Percentiles rank a stretch among this genome's conserved stretches.
Evolutionary conservation across 2,888 invertebrate genomes (phyloP).

Genomic region (Papilio protenor): DNA sequence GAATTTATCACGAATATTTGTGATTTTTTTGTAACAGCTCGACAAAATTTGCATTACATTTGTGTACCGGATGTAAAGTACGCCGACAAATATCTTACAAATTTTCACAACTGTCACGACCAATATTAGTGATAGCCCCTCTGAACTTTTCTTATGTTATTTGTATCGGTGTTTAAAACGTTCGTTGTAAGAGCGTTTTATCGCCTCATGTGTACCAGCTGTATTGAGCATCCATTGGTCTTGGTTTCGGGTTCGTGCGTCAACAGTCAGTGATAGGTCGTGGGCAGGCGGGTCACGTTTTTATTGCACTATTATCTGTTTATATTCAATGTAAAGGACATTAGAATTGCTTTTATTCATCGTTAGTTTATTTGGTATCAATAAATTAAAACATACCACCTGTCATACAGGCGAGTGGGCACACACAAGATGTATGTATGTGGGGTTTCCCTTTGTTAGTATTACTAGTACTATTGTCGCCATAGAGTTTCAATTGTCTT

Average conservation of each 20-base stretch:
- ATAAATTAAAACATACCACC: neutral
- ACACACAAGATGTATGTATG: neutral
- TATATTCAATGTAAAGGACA: conserved; percentile 5
- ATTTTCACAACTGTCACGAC: too few species aligned
- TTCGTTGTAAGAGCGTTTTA: neutral
- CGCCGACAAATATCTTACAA: too few species aligned
- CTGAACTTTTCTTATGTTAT: neutral
- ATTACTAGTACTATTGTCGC: too few species aligned
- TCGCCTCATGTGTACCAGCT: neutral
- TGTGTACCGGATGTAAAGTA: too few species aligned
- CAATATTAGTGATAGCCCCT: too few species aligned
- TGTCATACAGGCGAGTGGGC: neutral
- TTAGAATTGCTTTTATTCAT: conserved; percentile 3
- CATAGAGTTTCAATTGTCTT: neutral
- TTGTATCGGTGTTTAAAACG: neutral
- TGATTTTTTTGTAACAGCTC: too few species aligned
- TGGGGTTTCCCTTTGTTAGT: neutral
- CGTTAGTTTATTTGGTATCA: neutral
- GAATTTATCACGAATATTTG: too few species aligned
- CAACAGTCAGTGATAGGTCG: neutral
- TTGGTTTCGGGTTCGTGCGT: conserved; percentile 21
- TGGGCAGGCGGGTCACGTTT: conserved; percentile 36
- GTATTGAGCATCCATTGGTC: neutral
- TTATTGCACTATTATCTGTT: conserved; percentile 35
- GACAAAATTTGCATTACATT: too few species aligned